Percentiles rank a stretch among this genome's conserved stretches.
These are phyloP conservation scores for Orchesella flavescens DNA, from an alignment of 2,888 invertebrate genomes.

Conservation along the genomic window DNA sequence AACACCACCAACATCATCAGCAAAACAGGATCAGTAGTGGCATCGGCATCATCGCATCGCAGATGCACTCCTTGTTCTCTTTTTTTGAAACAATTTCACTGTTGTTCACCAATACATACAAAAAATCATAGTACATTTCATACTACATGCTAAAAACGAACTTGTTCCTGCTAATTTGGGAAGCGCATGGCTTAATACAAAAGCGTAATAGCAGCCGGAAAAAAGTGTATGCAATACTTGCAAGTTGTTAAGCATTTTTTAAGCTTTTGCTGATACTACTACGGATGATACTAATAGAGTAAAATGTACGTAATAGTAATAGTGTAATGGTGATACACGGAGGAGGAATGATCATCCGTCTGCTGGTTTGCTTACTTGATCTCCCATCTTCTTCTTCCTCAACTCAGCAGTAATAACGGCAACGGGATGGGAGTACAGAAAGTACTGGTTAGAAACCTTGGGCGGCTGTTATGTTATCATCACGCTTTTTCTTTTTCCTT, in stretches of 20 bases:
- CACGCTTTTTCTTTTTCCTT: conserved; percentile 35
- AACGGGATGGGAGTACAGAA: neutral
- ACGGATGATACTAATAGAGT: neutral
- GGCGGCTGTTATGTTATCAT: conserved; percentile 16
- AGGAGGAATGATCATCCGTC: too few species aligned
- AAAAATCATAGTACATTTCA: conserved; percentile 33
- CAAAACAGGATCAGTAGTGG: neutral
- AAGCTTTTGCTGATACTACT: conserved; percentile 37
- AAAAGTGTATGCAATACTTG: neutral
- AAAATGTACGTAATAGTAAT: neutral
- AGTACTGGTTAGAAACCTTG: conserved; percentile 26
- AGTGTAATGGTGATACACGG: too few species aligned
- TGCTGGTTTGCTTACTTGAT: conserved; percentile 2
- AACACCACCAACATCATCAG: conserved; percentile 14
- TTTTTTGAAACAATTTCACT: conserved; percentile 62
- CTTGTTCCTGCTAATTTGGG: conserved; percentile 65
- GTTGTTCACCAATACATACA: too few species aligned
- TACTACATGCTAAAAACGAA: neutral
- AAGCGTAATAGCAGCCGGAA: neutral
- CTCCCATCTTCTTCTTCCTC: neutral
- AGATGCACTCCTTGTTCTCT: conserved; percentile 47
- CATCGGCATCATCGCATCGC: neutral
- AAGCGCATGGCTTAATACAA: conserved; percentile 62
- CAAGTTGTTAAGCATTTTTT: conserved; percentile 42
- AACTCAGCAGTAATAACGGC: conserved; percentile 30